These are phyloP conservation scores for Ennomos quercinarius DNA, from an alignment of 2,888 invertebrate genomes.

Conservation along the genomic window DNA sequence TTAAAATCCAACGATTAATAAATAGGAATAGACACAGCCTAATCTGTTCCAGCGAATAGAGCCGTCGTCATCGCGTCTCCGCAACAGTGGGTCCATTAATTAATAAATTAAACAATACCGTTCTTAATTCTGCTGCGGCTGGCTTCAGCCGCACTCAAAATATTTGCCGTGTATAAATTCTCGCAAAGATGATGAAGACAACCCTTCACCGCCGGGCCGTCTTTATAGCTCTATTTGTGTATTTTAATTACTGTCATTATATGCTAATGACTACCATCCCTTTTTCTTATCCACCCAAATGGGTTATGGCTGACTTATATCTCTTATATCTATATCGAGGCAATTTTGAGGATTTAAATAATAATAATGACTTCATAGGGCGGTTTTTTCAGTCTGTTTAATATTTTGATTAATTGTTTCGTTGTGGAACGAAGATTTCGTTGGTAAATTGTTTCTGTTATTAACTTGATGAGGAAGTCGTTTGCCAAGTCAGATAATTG, in stretches of 20 bases:
- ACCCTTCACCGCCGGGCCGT: slow-evolving; percentile 82
- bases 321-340: slow-evolving; percentile 80
- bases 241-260: slow-evolving; percentile 91
- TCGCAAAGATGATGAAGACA: slow-evolving; percentile 80
- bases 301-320: slow-evolving; percentile 83
- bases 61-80: slow-evolving; percentile 58
- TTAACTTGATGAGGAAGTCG: slow-evolving; percentile 80
- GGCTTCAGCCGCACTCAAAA: slow-evolving; percentile 76
- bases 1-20: slow-evolving; percentile 24
- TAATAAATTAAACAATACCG: slow-evolving; percentile 83
- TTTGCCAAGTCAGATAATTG: slow-evolving; percentile 69
- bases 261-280: slow-evolving; percentile 86
- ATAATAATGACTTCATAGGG: slow-evolving; percentile 72
- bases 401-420: slow-evolving; percentile 81
- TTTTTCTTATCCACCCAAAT: slow-evolving; percentile 86
- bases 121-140: slow-evolving; percentile 74
- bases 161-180: slow-evolving; percentile 84
- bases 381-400: slow-evolving; percentile 64
- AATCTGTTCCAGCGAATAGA: slow-evolving; percentile 53
- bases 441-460: slow-evolving; percentile 79
- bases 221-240: slow-evolving; percentile 89
- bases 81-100: slow-evolving; percentile 79
- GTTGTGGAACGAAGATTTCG: slow-evolving; percentile 64
- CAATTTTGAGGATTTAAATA: slow-evolving; percentile 81
- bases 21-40: slow-evolving; percentile 33